Evolutionary conservation across 2,888 invertebrate species (phyloP).

Genomic region (Physocephala rufipes): DNA sequence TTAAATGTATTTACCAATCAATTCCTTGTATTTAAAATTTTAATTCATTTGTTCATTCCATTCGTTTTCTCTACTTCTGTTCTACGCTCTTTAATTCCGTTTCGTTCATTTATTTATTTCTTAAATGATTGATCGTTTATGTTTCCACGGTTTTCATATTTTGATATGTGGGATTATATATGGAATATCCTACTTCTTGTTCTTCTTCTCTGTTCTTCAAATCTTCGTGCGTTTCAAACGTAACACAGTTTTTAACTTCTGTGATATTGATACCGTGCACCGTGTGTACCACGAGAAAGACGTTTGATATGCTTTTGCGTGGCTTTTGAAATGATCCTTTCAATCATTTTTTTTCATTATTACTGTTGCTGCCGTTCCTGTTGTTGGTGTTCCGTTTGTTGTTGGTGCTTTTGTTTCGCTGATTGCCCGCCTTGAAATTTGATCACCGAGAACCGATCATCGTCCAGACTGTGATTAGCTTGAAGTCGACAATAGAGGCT

Average conservation of each 20-base stretch:
- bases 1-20: no score
- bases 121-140: no score
- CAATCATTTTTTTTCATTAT: neutral
- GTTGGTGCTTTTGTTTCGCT: neutral
- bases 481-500: slow-evolving; percentile 19
- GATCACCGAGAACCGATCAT: slow-evolving; percentile 27
- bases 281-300: slow-evolving; percentile 20
- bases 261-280: slow-evolving; percentile 31
- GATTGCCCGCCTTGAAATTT: slow-evolving; percentile 37
- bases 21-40: no score
- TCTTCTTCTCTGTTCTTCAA: neutral
- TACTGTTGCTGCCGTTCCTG: no score
- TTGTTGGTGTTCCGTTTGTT: slow-evolving; percentile 15
- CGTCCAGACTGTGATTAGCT: slow-evolving; percentile 40
- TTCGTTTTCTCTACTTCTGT: no score
- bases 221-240: slow-evolving; percentile 19
- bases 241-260: slow-evolving; percentile 24
- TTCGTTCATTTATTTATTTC: no score
- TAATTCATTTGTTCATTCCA: no score
- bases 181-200: neutral
- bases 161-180: no score
- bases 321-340: slow-evolving; percentile 26
- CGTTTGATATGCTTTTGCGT: slow-evolving; percentile 15
- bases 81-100: no score
- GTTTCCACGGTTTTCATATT: no score